Evolutionary conservation across 1,140 invertebrate genomes (phyloP).

Genomic region (Ganaspis sp.): DNA sequence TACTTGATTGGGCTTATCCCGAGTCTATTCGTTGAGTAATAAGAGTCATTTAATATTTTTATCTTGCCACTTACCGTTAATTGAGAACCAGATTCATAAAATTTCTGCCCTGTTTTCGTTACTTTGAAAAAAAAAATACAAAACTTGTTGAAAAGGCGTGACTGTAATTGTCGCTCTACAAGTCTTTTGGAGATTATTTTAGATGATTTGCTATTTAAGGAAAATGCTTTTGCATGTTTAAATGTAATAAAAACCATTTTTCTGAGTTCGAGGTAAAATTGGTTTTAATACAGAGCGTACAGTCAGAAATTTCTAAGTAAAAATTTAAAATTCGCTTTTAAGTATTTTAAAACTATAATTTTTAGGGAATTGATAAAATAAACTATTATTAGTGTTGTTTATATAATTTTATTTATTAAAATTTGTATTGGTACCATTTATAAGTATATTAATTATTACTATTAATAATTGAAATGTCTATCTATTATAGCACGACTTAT

Average conservation of each 20-base stretch:
- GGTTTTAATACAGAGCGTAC: neutral
- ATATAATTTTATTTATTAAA: too few relatives aligned
- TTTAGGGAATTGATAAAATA: too few relatives aligned
- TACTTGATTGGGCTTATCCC: slow-evolving; percentile 48
- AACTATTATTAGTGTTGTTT: too few relatives aligned
- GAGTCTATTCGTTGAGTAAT: slow-evolving; percentile 63
- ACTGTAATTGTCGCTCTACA: neutral
- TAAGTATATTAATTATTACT: too few relatives aligned
- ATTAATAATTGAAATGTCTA: too few relatives aligned
- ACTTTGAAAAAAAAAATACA: slow-evolving; percentile 38
- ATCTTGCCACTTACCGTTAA: slow-evolving; percentile 64
- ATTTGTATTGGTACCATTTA: too few relatives aligned
- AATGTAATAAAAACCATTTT: slow-evolving; percentile 3
- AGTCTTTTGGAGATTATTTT: neutral
- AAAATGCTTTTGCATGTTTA: neutral
- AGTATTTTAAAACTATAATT: too few relatives aligned
- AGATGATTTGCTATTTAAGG: neutral
- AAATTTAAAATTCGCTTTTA: neutral
- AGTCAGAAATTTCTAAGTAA: neutral
- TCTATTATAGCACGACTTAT: too few relatives aligned
- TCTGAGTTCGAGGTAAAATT: neutral
- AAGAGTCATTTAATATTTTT: slow-evolving; percentile 67
- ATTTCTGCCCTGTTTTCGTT: slow-evolving; percentile 55
- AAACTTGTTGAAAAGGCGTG: slow-evolving; percentile 11
- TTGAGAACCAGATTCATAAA: slow-evolving; percentile 67